These are phyloP conservation scores for Globodera ellingtonae DNA, from an alignment of 1,140 invertebrate species.

Conservation along the genomic window DNA sequence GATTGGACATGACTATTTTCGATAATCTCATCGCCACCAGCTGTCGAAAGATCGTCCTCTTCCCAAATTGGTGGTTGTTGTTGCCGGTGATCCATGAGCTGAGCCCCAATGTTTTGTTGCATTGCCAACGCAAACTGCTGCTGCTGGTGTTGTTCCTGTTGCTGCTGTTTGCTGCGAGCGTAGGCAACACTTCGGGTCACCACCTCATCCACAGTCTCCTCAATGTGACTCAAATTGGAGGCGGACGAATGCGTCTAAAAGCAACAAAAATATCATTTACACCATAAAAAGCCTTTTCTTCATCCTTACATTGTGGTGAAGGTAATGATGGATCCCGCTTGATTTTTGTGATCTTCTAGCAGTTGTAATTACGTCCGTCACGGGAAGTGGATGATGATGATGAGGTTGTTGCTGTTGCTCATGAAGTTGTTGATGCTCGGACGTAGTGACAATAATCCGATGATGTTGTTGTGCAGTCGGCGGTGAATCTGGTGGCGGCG, in stretches of 20 bases:
- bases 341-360: slow-evolving; percentile 7
- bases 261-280: background rate
- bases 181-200: slow-evolving; percentile 36
- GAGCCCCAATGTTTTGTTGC: background rate
- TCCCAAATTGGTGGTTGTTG: slow-evolving; percentile 11
- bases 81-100: slow-evolving; percentile 13
- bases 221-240: slow-evolving; percentile 30
- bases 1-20: background rate
- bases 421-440: slow-evolving; percentile 19
- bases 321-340: background rate
- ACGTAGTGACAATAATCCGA: background rate
- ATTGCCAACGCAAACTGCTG: background rate
- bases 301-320: slow-evolving; percentile 21
- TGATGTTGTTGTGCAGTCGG: slow-evolving; percentile 21
- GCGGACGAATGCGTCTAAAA: slow-evolving; percentile 25
- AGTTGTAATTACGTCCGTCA: background rate
- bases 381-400: background rate
- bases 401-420: slow-evolving; percentile 20
- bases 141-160: slow-evolving; percentile 7
- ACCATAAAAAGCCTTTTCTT: background rate
- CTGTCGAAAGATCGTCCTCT: background rate
- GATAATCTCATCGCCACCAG: background rate
- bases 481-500: slow-evolving; percentile 36
- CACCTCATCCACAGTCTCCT: slow-evolving; percentile 40
- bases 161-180: slow-evolving; percentile 23